Conservation (phyloP, 92 coral and sea anemone genomes). For the Phenganax marumi region DNA sequence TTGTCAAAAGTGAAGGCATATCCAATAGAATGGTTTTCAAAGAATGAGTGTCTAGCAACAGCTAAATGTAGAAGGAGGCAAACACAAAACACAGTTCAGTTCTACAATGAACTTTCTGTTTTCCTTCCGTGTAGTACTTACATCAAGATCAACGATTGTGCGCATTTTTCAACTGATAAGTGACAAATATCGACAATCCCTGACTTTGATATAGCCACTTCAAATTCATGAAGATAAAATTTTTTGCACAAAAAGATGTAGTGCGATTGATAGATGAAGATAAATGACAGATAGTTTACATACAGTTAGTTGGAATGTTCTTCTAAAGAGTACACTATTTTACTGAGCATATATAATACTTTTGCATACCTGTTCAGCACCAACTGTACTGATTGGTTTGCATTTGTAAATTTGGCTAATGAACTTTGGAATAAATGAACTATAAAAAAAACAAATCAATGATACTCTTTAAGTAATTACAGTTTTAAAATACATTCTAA, state of each 20-base stretch:
- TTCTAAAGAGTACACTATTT: too few relatives aligned
- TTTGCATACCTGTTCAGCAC: conserved; percentile 87
- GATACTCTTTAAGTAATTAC: background rate
- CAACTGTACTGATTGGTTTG: conserved; percentile 95
- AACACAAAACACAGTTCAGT: background rate
- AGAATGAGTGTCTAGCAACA: conserved; percentile 91
- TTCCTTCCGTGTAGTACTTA: background rate
- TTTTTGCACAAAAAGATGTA: too few relatives aligned
- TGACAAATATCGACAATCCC: too few relatives aligned
- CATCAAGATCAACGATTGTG: background rate
- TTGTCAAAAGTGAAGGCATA: conserved; percentile 86
- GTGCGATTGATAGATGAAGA: too few relatives aligned
- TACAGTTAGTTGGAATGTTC: too few relatives aligned
- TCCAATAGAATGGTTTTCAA: conserved; percentile 85
- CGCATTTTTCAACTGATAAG: too few relatives aligned
- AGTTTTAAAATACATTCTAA: background rate
- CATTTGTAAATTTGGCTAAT: conserved; percentile 96
- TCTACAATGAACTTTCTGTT: too few relatives aligned
- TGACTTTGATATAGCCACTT: too few relatives aligned
- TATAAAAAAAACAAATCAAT: conserved; percentile 14
- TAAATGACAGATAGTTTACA: too few relatives aligned
- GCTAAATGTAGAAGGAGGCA: conserved; percentile 42
- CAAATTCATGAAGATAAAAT: too few relatives aligned
- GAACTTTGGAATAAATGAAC: conserved; percentile 91
- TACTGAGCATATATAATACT: too few relatives aligned